These are phyloP conservation scores for Zelleria hepariella DNA, from an alignment of 2,888 invertebrate genomes.

Conservation along the genomic window DNA sequence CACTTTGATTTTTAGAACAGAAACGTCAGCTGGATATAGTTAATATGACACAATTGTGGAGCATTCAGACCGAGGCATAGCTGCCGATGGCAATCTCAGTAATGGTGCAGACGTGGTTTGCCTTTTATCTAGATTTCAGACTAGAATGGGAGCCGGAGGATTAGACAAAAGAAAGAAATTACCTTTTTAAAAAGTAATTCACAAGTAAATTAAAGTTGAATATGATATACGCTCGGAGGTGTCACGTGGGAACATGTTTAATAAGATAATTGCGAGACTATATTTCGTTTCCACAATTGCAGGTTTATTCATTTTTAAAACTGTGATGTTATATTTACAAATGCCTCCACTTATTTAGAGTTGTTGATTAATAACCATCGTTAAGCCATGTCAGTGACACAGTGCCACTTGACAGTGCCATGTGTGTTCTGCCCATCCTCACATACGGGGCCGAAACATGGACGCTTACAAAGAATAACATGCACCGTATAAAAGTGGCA, in stretches of 20 bases:
- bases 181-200: background rate
- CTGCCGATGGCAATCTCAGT: background rate
- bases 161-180: background rate
- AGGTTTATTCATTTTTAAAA: background rate
- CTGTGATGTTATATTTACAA: background rate
- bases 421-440: too few relatives aligned
- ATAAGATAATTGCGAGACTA: background rate
- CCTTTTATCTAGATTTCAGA: background rate
- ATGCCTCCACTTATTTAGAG: background rate
- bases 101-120: background rate
- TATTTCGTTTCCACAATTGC: background rate
- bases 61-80: background rate
- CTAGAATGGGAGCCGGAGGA: background rate
- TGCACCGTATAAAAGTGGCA: too few relatives aligned
- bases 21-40: background rate
- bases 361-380: too few relatives aligned
- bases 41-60: constrained; percentile 4
- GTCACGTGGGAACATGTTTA: background rate
- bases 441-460: too few relatives aligned
- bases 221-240: background rate
- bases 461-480: too few relatives aligned
- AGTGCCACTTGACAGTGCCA: too few relatives aligned
- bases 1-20: background rate
- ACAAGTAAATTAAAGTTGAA: background rate
- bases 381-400: too few relatives aligned